Evolutionary conservation across 2,888 invertebrate genomes (phyloP), one percentile per base, ranked within the genome.

Genomic region (Limenitis camilla): DNA sequence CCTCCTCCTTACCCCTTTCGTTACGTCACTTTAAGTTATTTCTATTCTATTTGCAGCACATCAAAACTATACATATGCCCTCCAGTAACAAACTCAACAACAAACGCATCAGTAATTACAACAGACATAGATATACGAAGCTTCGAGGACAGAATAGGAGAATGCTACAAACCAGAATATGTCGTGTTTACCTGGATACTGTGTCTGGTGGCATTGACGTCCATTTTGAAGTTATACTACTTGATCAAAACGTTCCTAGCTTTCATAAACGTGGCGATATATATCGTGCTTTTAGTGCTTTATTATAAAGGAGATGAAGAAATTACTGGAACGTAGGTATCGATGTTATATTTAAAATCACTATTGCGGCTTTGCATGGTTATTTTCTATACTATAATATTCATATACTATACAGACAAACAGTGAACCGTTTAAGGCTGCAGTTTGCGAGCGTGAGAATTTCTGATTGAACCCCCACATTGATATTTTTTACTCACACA

Each of bases 131-230:
- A 43, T 4, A 4, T 28, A 5, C 1, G 28, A 2, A 10, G 8
- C 1, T 29, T 31, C 6, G 31, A 36, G 5, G 53, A 55, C 19
- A 47, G 35, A 7, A 40, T 30, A 35, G 71, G 63, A 0, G 83
- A 87, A 43, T 94, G 94, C 65, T 83, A 88, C 43, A 90, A 91
- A 62, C 93, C 94, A 0, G 96, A 98, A 77, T 97, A 97, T 71
- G 92, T 96, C 9, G 95, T 97, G 4, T 97, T 96, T 81, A 96
- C 96, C 4, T 97, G 97, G 94, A 93, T 98, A 48, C 85, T 99
- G 11, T 95, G 97, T 66, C 90, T 98, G 69, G 93, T 98, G 38
- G 95, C 96, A 0, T 84, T 96, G 55, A 96, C 98, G 0, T 95
- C 98, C 0, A 97, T 97, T 31, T 88, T 98, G 31, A 97, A 96